Base-by-base conservation (phyloP, 2,888 invertebrate species). In the Tanytarsus gracilentus region DNA sequence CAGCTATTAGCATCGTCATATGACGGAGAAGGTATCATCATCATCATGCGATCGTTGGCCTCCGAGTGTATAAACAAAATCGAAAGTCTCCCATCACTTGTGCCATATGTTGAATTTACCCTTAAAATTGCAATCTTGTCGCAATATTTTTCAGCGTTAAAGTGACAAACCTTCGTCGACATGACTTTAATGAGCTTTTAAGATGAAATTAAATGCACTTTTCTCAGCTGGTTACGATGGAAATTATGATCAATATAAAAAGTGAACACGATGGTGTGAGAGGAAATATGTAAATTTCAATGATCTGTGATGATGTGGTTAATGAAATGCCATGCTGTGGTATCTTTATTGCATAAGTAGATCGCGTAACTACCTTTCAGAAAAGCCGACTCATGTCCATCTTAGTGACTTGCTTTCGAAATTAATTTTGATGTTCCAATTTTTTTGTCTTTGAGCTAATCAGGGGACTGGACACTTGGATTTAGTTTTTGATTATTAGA, bases 341-440 rank as follows among this genome's bases (percentile, higher is more conserved):
- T 44, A 44, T 44, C 14, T 44, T 44, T 44, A 44, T 36, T 36
- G n/a, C n/a, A 11, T 30, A 11, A n/a, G 5, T 36, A 36, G n/a
- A 36, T 36, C 14, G n/a, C 14, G 36, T 14, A n/a, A 36, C 16
- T 36, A 36, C n/a, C n/a, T n/a, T n/a, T n/a, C n/a, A n/a, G n/a
- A n/a, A n/a, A n/a, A n/a, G 30, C 30, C 30, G 30, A 30, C 16
- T 21, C 18, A 21, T 21, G 16, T 21, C 18, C 18, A 11, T 11
- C 9, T 44, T 11, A n/a, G 23, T 50, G 23, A 27, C 23, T 50
- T 26, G 11, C n/a, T 50, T 50, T 21, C n/a, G 36, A 50, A 50
- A 50, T 50, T 50, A 50, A 50, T 50, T 50, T 50, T 25, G 25
- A 50, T 25, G 26, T 21, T 14, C 14, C 50, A 25, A 36, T 36